Evolutionary conservation across 2,113 vertebrate genomes (phyloP), one percentile per base, ranked within the genome.

Genomic region (Chiloscyllium plagiosum): DNA sequence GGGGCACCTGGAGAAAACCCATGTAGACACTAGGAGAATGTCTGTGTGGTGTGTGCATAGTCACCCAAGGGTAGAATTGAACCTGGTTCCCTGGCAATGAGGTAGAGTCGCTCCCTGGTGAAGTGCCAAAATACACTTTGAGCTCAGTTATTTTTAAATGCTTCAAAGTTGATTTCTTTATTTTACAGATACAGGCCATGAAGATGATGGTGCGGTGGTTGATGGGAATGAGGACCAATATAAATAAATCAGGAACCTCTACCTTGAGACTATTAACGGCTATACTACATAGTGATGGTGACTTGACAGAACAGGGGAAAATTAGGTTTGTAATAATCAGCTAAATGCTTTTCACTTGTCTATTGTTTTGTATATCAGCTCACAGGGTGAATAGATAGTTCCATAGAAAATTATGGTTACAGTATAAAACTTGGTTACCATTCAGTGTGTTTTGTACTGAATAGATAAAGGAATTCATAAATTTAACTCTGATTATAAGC

Each of bases 131-230:
- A 24, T 37, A 68, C 7, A 37, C 2, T 15, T n/a, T 66, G 19
- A 93, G 87, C 17, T 90, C 52, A 93, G 37, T 92, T 96, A 56
- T 56, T 69, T 95, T 33, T 95, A 72, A 94, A 89, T 95, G 37
- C 72, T 52, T 72, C 42, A 72, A 29, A 12, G 8, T 94, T 19
- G n/a, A 33, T 26, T 96, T 33, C 96, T 94, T 96, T 70, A 97
- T 83, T 96, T 96, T 97, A 96, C 96, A 98, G 99, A 99, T 99
- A 96, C 99, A 99, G 96, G 99, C 99, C 94, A 99, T 99, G 96
- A 99, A 99, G 97, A 98, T 99, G 98, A 99, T 99, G 99, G 99
- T 99, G 96, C 98, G 99, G 85, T 99, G 99, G 99, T 97, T 99
- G 95, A 96, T 99, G 61, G 99, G 99, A 96, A 99, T 99, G 98